Conservation (phyloP, 2,888 invertebrate species). For the Drosophila quinaria region DNA sequence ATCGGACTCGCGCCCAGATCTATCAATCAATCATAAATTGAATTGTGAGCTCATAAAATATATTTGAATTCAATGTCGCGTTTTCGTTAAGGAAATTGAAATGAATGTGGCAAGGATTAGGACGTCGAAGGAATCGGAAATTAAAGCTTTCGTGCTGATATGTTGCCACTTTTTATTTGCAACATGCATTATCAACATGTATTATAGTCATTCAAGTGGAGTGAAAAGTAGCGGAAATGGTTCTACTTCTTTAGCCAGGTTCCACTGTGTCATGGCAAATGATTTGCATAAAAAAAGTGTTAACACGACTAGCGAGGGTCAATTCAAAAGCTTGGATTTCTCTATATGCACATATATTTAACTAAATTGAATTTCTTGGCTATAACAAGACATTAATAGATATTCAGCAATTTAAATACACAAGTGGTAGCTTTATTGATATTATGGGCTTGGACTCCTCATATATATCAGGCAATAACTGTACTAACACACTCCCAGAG, state of each 20-base stretch:
- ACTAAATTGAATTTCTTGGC: background rate
- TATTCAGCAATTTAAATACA: constrained; percentile 14
- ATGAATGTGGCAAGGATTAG: background rate
- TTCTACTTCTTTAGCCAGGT: constrained; percentile 23
- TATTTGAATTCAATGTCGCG: constrained; percentile 59
- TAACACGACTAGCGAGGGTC: constrained; percentile 23
- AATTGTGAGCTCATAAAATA: constrained; percentile 29
- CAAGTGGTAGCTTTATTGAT: constrained; percentile 17
- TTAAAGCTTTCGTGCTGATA: constrained; percentile 59
- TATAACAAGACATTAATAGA: constrained; percentile 10
- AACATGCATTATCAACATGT: constrained; percentile 51
- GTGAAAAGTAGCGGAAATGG: constrained; percentile 65
- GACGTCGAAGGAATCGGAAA: constrained; percentile 41
- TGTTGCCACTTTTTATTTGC: constrained; percentile 45
- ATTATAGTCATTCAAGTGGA: too few relatives aligned
- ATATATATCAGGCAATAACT: constrained; percentile 3
- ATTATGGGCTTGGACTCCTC: background rate
- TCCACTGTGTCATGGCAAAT: constrained; percentile 45
- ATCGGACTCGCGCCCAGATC: constrained; percentile 54
- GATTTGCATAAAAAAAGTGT: constrained; percentile 67
- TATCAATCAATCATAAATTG: constrained; percentile 61
- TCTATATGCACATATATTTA: background rate
- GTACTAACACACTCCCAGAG: constrained; percentile 7
- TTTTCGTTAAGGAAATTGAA: constrained; percentile 1
- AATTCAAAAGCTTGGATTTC: constrained; percentile 2